Evolutionary conservation across 2,113 vertebrate genomes (phyloP), one percentile per base, ranked within the genome.

Genomic region (Lepus europaeus): DNA sequence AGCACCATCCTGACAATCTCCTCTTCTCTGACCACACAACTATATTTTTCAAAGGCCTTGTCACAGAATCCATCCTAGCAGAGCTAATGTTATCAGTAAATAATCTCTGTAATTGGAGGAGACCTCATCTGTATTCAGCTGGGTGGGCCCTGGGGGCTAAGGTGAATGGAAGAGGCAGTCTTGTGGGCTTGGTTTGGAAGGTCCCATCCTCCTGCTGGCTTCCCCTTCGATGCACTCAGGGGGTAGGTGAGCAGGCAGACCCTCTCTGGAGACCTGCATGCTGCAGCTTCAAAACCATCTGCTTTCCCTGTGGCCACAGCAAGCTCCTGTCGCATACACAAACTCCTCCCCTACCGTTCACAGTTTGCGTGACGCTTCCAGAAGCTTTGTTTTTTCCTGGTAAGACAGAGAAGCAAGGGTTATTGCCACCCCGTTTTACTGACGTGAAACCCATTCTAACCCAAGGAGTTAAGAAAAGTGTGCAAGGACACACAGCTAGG

Each of bases 211-310:
- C 1, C 1, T 6, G 0, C 64, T 63, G 83, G 45, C 51, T 80
- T 90, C 70, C 82, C 88, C 1, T 19, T 19, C 33, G 49, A 0
- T 12, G 0, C 36, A 23, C 16, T 33, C 16, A 74, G 29, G 86
- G 36, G 13, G 14, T 0, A 0, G 0, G 22, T 53, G 7, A 16
- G 0, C 14, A 66, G 3, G 0, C 49, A 9, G 0, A 0, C 66
- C 80, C 72, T 85, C 91, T 78, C 49, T 2, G 1, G 61, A 92
- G 70, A 95, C 16, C 19, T 16, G 29, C 31, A 6, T 2, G 0
- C 74, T 90, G 36, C 51, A 69, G 25, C 74, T 89, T 56, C 68
- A 2, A 91, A 84, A 70, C 7, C 9, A 9, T 16, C 68, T 16
- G 7, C 33, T 66, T 80, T 68, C 79, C 11, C 73, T 39, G 25